Evolutionary conservation across 2,797 vertebrate genomes (phyloP), one percentile per base, ranked within the genome.

Genomic region (Emys orbicularis): DNA sequence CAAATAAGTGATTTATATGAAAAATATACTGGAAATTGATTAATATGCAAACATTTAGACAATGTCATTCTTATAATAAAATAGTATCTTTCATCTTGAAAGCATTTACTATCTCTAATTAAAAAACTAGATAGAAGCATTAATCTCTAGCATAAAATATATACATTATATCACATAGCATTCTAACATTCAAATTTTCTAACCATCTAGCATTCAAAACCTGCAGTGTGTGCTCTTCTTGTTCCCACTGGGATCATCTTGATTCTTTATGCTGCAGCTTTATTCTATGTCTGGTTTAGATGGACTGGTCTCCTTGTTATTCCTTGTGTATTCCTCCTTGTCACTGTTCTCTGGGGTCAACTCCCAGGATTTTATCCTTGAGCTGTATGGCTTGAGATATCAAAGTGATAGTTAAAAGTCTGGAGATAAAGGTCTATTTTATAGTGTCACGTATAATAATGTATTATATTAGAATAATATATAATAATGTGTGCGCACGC

Each of bases 11-110:
- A 12, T 11, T 61, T 65, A 44, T 0, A 0, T 41, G 25, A 23
- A 76, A 5, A 1, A 5, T 29, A 5, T 4, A 0, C 2, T 5
- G 7, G 31, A n/a, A 81, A 47, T 54, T 25, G 8, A 18, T 18
- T 25, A 1, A n/a, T 57, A 52, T 8, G 16, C 49, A 4, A 54
- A 65, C 57, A 25, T 77, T 44, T 44, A 52, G 3, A 68, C 81
- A 65, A 7, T 0, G 23, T 9, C 79, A 7, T 7, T 68, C 6
- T 15, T 54, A 27, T 7, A 1, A 1, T 10, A 4, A 23, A 6
- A 29, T 72, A n/a, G 12, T 12, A 25, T 54, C 41, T 56, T 2
- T 4, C 25, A 34, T 74, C 15, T 11, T 37, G 77, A 57, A 82
- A 44, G 12, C 16, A 8, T 8, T 29, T 68, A 65, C 12, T 86